Evolutionary conservation across 2,888 invertebrate species (phyloP), one percentile per base, ranked within the genome.

Genomic region (Apomyelois bistriatella): DNA sequence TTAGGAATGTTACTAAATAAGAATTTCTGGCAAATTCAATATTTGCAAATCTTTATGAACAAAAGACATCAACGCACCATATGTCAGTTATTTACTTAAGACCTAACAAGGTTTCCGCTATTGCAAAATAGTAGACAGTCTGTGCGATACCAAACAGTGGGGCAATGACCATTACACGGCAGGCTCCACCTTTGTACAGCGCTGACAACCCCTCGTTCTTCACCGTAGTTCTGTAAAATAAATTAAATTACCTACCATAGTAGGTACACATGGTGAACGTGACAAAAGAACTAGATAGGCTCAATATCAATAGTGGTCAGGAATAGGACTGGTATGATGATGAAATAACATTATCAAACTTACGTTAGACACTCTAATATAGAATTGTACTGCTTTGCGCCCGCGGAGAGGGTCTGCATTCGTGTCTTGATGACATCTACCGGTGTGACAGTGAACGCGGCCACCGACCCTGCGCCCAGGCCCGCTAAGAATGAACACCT

Each of bases 131-230:
- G 87, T 99, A 99, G 1, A 99, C 97, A 52, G 95, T 96, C 91
- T 99, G 99, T 5, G 99, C 99, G 63, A 99, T 99, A 65, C 99
- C 99, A 85, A 99, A 99, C 47, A 99, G 88, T 0, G 99, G 99
- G 0, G 99, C 99, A 71, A 99, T 98, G 3, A 99, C 99, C 68
- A 99, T 97, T 94, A 99, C 95, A 74, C 99, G 94, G 76, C 99
- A 98, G 1, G 95, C 95, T 3, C 98, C 99, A 49, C 99, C 99
- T 85, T 99, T 99, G 91, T 99, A 98, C 89, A 99, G 98, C 7
- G 99, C 99, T 10, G 91, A 93, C 1, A 94, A 92, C 1, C 99
- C 99, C 91, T 99, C 99, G 65, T 96, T 91, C 71, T 92, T 94
- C 62, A 96, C 66, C 1, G 98, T 98, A 92, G 95, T 95, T 28